Evolutionary conservation across 2,797 vertebrate genomes (phyloP).

Genomic region (Characodon lateralis): DNA sequence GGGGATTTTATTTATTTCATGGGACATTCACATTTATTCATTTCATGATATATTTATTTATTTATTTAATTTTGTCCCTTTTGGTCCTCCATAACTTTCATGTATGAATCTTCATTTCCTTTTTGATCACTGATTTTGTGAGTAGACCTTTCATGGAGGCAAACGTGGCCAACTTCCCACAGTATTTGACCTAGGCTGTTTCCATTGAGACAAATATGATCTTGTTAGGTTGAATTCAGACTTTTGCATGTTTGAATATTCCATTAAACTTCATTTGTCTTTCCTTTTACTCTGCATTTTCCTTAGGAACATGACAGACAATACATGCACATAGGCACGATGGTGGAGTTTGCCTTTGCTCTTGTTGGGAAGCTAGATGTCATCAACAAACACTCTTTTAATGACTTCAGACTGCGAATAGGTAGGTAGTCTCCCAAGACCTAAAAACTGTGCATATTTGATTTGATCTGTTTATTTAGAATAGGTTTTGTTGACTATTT

Average conservation of each 20-base stretch:
- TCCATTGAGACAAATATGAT: neutral
- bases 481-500: neutral
- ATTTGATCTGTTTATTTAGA: neutral
- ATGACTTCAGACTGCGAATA: constrained; percentile 94
- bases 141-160: neutral
- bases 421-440: constrained; percentile 77
- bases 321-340: constrained; percentile 96
- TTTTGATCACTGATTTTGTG: neutral
- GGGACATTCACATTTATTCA: too few species aligned
- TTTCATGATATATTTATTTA: too few species aligned
- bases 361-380: constrained; percentile 94
- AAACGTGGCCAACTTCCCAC: neutral
- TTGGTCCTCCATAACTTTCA: too few species aligned
- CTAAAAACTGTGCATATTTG: neutral
- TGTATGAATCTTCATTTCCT: neutral
- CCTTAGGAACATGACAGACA: constrained; percentile 93
- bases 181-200: neutral
- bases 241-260: neutral
- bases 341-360: constrained; percentile 97
- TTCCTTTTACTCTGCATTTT: neutral
- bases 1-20: too few species aligned
- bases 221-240: neutral
- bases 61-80: too few species aligned
- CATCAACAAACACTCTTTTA: constrained; percentile 99
- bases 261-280: neutral